Evolutionary conservation across 2,888 invertebrate species (phyloP), one percentile per base, ranked within the genome.

Genomic region (Coronaproctus castanopsis): DNA sequence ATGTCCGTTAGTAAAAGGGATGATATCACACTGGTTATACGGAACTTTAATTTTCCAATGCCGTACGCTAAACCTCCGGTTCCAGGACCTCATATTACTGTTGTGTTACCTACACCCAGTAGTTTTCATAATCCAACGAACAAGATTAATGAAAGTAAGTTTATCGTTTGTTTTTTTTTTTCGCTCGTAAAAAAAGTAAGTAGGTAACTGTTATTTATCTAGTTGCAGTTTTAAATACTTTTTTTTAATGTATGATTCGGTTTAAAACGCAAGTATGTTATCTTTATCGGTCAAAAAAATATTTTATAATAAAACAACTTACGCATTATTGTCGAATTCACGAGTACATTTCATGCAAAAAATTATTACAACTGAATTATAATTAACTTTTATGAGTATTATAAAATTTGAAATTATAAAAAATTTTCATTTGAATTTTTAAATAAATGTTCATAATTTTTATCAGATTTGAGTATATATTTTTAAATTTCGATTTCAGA

Each of bases 1-100:
- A 62, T 58, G 20, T 56, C 66, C n/a, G 68, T 75, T 62, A 70
- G 74, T 1, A 81, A 82, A 52, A 77, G 87, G 48, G 88, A 87
- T 19, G 90, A 91, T 67, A 87, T 90, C 68, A 88, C 90, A 0
- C 74, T 93, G 21, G 70, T 92, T 0, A 82, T 93, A 58, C 76
- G 90, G 52, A 90, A 90, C 70, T 91, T 92, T 67, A 88, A 87
- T 68, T 88, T 82, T 67, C 78, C 83, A 1, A 72, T 88, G 21
- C 81, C 85, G 0, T 60, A 63, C 49, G 62, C 62, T 8, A 62
- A 59, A 3, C 57, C 63, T 14, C 59, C 59, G 18, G 22, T 21
- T 23, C 55, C 59, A 1, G 23, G 55, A 19, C 52, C 52, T 10
- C 21, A 23, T 3, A 22, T 48, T 24, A 55, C 18, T 52, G 22